phyloP scores from a whole-genome alignment of 2,113 vertebrate genomes.

The Echinops telfairi region DNA sequence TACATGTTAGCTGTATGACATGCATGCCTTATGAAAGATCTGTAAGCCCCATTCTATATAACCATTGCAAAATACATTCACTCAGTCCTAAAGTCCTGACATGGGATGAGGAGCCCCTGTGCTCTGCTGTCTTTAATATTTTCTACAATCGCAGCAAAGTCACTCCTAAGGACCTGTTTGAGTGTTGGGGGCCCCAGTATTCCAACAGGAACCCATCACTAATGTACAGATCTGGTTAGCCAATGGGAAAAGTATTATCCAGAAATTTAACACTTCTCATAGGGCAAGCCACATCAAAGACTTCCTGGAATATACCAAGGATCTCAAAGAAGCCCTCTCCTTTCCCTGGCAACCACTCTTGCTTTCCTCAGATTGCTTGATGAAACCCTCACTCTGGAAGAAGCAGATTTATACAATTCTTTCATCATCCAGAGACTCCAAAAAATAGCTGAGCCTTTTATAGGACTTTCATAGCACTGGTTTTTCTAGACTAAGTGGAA shows the following conservation, averaged over 20 bases:
- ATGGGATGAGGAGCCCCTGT: too few relatives aligned
- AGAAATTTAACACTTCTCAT: conserved; percentile 96
- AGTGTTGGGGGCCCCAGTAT: too few relatives aligned
- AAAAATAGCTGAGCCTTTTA: conserved; percentile 89
- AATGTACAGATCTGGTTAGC: conserved; percentile 97
- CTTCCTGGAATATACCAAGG: conserved; percentile 93
- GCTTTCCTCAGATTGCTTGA: conserved; percentile 90
- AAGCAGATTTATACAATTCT: conserved; percentile 92
- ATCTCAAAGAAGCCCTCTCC: conserved; percentile 86
- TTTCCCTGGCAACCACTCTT: conserved; percentile 92
- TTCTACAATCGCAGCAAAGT: too few relatives aligned
- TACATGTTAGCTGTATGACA: too few relatives aligned
- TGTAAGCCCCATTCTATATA: too few relatives aligned
- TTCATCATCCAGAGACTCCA: conserved; percentile 94
- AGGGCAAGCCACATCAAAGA: conserved; percentile 94
- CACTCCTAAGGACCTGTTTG: too few relatives aligned
- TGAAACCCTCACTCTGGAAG: conserved; percentile 90
- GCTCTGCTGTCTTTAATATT: too few relatives aligned
- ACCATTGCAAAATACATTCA: too few relatives aligned
- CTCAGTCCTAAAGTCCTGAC: too few relatives aligned
- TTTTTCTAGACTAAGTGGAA: conserved; percentile 59
- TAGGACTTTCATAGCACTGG: conserved; percentile 83
- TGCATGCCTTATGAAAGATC: too few relatives aligned
- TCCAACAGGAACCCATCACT: conserved; percentile 87
- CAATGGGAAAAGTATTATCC: conserved; percentile 94